phyloP scores from a whole-genome alignment of 2,113 vertebrate genomes.

The Solenodon paradoxus region DNA sequence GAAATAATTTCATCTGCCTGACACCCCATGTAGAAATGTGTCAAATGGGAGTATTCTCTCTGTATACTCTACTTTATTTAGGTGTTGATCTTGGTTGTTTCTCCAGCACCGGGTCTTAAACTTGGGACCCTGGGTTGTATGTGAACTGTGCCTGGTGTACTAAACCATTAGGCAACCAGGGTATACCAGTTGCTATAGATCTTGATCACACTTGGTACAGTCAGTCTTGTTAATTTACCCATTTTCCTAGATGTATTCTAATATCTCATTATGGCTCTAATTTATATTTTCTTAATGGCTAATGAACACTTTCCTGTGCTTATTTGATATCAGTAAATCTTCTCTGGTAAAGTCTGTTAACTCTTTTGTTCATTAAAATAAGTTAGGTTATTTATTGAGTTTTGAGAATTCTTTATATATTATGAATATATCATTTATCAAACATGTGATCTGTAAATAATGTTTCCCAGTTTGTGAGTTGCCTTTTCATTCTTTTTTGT shows the following conservation, averaged over 20 bases:
- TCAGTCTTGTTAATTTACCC: neutral
- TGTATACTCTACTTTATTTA: no score
- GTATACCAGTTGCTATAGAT: neutral
- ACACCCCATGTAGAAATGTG: neutral
- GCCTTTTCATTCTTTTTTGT: neutral
- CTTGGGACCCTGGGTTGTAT: no score
- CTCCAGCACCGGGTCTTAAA: no score
- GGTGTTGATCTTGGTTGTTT: no score
- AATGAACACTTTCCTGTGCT: neutral
- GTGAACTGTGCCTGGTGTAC: no score
- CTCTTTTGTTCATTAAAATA: neutral
- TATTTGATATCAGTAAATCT: neutral
- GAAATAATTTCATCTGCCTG: neutral
- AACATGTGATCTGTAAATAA: neutral
- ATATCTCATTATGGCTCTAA: neutral
- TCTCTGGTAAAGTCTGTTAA: neutral
- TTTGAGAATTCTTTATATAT: conserved; percentile 38
- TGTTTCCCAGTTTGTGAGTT: neutral
- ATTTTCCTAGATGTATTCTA: neutral
- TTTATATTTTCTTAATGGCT: neutral
- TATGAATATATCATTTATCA: neutral
- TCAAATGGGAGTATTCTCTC: neutral
- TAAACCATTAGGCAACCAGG: no score
- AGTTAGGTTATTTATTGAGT: neutral
- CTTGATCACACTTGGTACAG: neutral